Evolutionary conservation across 2,888 invertebrate genomes (phyloP), one percentile per base, ranked within the genome.

Genomic region (Melanargia galathea): DNA sequence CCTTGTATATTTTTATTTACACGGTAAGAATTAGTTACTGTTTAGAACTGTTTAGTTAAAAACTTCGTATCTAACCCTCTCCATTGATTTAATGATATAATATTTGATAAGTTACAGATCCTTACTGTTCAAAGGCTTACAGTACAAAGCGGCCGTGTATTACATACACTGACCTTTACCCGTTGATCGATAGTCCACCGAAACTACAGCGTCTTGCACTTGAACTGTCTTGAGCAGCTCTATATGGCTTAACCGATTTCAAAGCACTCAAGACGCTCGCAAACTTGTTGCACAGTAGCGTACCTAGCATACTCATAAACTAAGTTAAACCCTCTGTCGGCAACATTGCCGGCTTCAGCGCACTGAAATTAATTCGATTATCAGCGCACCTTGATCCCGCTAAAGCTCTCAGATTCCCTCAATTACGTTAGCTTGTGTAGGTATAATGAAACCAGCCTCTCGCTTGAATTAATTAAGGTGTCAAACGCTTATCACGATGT

Each of bases 341-440:
- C 78, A 81, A 84, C 84, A 82, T 80, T 78, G 85, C 80, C 77
- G 82, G 83, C 84, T 85, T 79, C 83, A 79, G 75, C 82, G 84
- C 82, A 81, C 84, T 82, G 82, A 82, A 83, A 89, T 88, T 91
- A 89, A 90, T 90, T 90, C 83, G 83, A 90, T 91, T 90, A 90
- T 85, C 84, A 84, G 82, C 78, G 83, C 90, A 90, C 90, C 90
- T 89, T 84, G 84, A 87, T 87, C 82, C 82, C 75, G 71, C 80
- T 82, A 80, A 82, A 82, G 80, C 82, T 79, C 81, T 77, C 78
- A 76, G 82, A 84, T 86, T 85, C 84, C 81, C 83, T 84, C 81
- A 81, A 84, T 86, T 84, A 80, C 74, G 74, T 73, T 73, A 70
- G 71, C 73, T 70, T 75, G 71, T 64, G 72, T n/a, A n/a, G n/a